Evolutionary conservation across 2,888 invertebrate species (phyloP).

Genomic region (Bhutanitis thaidina): DNA sequence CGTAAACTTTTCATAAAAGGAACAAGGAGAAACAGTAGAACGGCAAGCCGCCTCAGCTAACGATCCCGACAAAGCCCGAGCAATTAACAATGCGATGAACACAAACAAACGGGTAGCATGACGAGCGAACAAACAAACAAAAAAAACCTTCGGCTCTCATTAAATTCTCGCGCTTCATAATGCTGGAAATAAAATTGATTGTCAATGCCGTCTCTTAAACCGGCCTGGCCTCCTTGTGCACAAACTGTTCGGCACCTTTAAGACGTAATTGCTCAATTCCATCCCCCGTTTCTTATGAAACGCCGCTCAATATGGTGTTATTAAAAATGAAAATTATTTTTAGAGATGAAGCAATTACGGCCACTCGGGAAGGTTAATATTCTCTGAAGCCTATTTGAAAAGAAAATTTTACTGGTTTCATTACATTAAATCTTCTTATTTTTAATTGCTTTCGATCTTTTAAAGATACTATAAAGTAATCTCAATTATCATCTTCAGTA

Average conservation of each 20-base stretch:
- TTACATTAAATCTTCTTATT: background rate
- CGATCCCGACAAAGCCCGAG: slow-evolving; percentile 11
- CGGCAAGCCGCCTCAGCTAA: background rate
- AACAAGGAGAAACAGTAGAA: background rate
- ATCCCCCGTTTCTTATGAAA: slow-evolving; percentile 9
- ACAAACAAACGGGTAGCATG: slow-evolving; percentile 12
- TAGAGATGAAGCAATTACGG: slow-evolving; percentile 18
- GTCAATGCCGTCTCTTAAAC: slow-evolving; percentile 21
- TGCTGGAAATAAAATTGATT: slow-evolving; percentile 28
- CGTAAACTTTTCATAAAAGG: too few species aligned
- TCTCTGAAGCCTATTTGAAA: slow-evolving; percentile 13
- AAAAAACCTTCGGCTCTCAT: slow-evolving; percentile 23
- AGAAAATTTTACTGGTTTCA: background rate
- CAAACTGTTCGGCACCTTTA: slow-evolving; percentile 26
- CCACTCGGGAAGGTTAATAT: slow-evolving; percentile 14
- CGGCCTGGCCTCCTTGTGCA: slow-evolving; percentile 22
- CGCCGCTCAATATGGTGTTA: slow-evolving; percentile 19
- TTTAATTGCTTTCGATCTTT: too few species aligned
- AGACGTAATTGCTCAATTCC: slow-evolving; percentile 24
- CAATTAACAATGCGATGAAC: slow-evolving; percentile 19
- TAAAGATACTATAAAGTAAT: too few species aligned
- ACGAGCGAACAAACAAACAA: slow-evolving; percentile 13
- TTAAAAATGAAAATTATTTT: slow-evolving; percentile 22
- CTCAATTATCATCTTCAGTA: too few species aligned
- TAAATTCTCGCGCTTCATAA: slow-evolving; percentile 34